A percentile compares a stretch with the other conserved stretches of the same genome.
Conservation (phyloP, 2,888 invertebrate genomes). For the Camptogramma bilineatum region DNA sequence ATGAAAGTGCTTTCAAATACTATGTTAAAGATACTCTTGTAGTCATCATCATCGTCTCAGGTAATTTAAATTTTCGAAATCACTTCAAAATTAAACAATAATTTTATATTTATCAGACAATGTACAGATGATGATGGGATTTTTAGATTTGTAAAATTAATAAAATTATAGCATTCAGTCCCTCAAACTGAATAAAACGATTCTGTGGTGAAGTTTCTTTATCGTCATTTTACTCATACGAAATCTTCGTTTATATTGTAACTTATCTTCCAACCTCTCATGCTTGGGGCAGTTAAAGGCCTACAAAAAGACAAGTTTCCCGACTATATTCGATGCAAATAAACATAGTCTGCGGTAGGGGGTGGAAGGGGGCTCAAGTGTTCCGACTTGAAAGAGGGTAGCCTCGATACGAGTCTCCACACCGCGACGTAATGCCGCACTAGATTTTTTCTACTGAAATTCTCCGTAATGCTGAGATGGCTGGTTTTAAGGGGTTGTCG, state of each 20-base stretch:
- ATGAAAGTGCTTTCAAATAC: neutral
- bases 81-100: no score
- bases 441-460: slow-evolving; percentile 77
- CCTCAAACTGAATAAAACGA: neutral
- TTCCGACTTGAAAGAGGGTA: slow-evolving; percentile 72
- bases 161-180: neutral
- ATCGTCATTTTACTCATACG: neutral
- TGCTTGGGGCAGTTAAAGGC: slow-evolving; percentile 28
- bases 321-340: slow-evolving; percentile 76
- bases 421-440: slow-evolving; percentile 74
- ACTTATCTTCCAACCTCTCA: slow-evolving; percentile 6
- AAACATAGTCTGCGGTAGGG: slow-evolving; percentile 66
- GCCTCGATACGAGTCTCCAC: slow-evolving; percentile 54
- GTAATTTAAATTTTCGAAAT: no score
- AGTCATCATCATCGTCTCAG: no score
- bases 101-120: no score
- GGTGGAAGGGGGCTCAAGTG: slow-evolving; percentile 67
- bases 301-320: slow-evolving; percentile 40
- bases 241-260: neutral
- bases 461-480: slow-evolving; percentile 47
- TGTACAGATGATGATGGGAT: no score
- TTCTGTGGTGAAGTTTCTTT: neutral
- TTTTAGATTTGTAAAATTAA: no score
- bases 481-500: slow-evolving; percentile 6
- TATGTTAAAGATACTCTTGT: no score